These are phyloP conservation scores for Lophochroa leadbeateri DNA, from an alignment of 2,113 vertebrate genomes.

Conservation along the genomic window DNA sequence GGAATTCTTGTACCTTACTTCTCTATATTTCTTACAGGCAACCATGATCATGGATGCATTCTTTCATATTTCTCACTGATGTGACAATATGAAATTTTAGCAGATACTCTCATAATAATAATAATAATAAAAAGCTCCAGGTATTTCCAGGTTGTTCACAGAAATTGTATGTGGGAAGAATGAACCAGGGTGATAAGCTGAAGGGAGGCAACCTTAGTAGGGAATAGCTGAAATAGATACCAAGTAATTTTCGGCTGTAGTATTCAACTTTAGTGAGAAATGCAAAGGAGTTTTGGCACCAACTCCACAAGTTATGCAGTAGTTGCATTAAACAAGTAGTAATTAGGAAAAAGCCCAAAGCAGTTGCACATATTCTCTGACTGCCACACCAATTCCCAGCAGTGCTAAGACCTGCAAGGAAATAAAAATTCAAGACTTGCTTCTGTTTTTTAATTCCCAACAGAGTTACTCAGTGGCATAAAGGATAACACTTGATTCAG, in stretches of 20 bases:
- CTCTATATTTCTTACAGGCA: background rate
- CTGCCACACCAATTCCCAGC: slow-evolving; percentile 78
- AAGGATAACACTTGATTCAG: background rate
- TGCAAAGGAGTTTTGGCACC: background rate
- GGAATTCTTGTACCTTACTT: background rate
- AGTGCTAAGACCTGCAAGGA: slow-evolving; percentile 77
- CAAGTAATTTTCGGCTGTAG: background rate
- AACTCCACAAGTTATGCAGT: background rate
- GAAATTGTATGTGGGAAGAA: background rate
- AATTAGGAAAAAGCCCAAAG: background rate
- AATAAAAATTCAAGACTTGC: background rate
- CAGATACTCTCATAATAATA: background rate
- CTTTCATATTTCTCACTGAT: background rate
- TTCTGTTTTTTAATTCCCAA: background rate
- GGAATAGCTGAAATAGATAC: background rate
- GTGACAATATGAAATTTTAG: background rate
- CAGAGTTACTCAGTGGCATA: background rate
- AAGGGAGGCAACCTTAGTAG: background rate
- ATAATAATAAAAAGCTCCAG: background rate
- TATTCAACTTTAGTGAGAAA: background rate
- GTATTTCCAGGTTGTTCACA: background rate
- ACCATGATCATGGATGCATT: background rate
- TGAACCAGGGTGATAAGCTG: background rate
- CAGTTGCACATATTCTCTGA: slow-evolving; percentile 72
- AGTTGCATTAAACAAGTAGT: background rate